Evolutionary conservation across 2,797 vertebrate genomes (phyloP).

Genomic region (Heterohyrax brucei): DNA sequence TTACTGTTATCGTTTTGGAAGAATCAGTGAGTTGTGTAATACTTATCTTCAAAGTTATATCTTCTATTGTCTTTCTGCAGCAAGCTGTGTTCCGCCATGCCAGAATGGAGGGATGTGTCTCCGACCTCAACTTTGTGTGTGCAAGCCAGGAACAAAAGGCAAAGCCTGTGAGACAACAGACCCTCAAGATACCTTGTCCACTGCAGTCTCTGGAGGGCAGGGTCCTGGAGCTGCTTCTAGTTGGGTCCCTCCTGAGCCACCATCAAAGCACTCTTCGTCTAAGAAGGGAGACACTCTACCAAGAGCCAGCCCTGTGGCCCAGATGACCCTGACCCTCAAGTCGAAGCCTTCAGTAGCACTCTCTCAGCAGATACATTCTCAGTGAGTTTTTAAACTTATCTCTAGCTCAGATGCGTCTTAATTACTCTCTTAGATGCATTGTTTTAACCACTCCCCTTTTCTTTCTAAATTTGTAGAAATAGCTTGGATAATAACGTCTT

Average conservation of each 20-base stretch:
- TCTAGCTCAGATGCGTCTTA: not conserved
- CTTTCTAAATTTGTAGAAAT: not conserved
- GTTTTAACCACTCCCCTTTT: not conserved
- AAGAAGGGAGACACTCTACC: slow-evolving; percentile 90
- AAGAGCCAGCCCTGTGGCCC: slow-evolving; percentile 91
- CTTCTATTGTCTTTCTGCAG: slow-evolving; percentile 90
- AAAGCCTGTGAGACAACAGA: slow-evolving; percentile 94
- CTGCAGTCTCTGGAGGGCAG: slow-evolving; percentile 88
- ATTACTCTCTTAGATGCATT: not conserved
- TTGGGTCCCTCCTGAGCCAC: slow-evolving; percentile 95
- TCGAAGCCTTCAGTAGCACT: slow-evolving; percentile 92
- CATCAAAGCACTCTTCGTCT: slow-evolving; percentile 89
- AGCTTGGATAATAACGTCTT: not conserved
- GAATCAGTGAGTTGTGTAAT: slow-evolving; percentile 56
- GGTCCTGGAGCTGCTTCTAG: slow-evolving; percentile 91
- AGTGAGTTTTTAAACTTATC: slow-evolving; percentile 93
- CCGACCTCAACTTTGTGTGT: slow-evolving; percentile 97
- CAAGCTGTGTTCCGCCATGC: slow-evolving; percentile 97
- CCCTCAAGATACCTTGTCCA: slow-evolving; percentile 90
- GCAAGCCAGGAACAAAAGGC: slow-evolving; percentile 97
- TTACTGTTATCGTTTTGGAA: not conserved
- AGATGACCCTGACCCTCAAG: slow-evolving; percentile 97
- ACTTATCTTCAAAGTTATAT: slow-evolving; percentile 78
- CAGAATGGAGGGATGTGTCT: slow-evolving; percentile 99
- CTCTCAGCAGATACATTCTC: slow-evolving; percentile 94